Evolutionary conservation across 2,888 invertebrate genomes (phyloP), one percentile per base, ranked within the genome.

Genomic region (Azorinus chamasolen): DNA sequence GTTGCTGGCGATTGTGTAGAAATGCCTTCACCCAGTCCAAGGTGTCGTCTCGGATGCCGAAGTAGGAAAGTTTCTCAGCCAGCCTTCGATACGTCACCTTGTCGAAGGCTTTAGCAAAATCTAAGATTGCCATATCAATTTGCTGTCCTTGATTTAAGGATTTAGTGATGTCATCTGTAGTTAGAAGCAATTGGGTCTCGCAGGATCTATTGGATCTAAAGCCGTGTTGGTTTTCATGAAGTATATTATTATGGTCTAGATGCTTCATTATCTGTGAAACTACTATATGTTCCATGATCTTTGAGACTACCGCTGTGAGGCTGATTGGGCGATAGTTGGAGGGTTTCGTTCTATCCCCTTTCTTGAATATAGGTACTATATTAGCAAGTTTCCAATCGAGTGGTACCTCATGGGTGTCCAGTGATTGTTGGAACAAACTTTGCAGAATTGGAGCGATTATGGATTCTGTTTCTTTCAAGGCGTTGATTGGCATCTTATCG

Each of bases 141-240:
- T 71, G 66, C 14, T 46, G 50, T 5, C 64, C 71, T n/a, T 70
- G 45, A 39, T 71, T 62, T 37, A 71, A 51, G 24, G 32, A 16
- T 51, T 61, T 62, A 5, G 61, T 25, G 14, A 66, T 70, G 62
- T 62, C 66, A 22, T 76, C 62, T 22, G 71, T 71, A 61, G 75
- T 58, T 53, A 83, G 43, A 32, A 81, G 25, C 62, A 82, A 24
- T 65, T 83, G 54, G 69, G 83, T 51, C 39, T 69, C 66, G 64
- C 78, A 48, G 24, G 55, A 50, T 8, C 54, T 0, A 14, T 55
- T 32, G 12, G 32, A 22, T 20, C 55, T 2, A 24, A 74, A 51
- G 24, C 78, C 61, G 55, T 71, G 68, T 66, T 79, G 66, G 41
- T 66, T 66, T 45, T 65, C 58, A 41, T 62, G 55, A 6, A 77